Base-by-base conservation (phyloP, 2,888 invertebrate genomes). In the Tipula confusa region DNA sequence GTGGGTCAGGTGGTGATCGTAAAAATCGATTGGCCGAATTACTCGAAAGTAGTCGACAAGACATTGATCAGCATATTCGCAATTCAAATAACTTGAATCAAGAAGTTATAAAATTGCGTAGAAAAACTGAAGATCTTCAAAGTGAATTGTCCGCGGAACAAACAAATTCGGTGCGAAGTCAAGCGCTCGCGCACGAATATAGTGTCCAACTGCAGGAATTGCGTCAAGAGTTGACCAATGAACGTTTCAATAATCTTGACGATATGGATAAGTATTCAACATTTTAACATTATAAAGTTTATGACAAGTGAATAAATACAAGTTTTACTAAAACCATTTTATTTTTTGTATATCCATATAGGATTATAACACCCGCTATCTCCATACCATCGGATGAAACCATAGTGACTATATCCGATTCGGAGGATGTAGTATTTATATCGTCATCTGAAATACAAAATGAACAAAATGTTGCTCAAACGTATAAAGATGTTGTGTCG, bases 41-140 rank as follows among this genome's bases (percentile, higher is more conserved):
- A 13, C 86, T 94, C 79, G 89, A 90, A 48, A 90, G 91, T 83
- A 90, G 92, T 9, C 90, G 93, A 33, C 90, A 91, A 83, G 93
- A 93, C 86, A 90, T 92, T n/a, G 92, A 89, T 80, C 87, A 87
- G 18, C 87, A 89, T 85, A 86, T 88, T 11, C 86, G 86, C 82
- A 86, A 86, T 29, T 87, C 87, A 11, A 85, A 87, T 7, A 86
- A 86, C 84, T 85, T 88, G 9, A 87, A 87, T 84, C 86, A 86
- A 83, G 89, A 89, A 84, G 85, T 89, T 79, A 84, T 87, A 15
- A 86, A 87, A 31, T 84, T 89, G 83, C 86, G 86, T 29, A 85
- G 87, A 31, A 86, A 86, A 33, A 87, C 87, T 83, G 87, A 88
- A 13, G 85, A 86, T 36, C 85, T 89, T 31, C 83, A 88, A 86